phyloP scores from a whole-genome alignment of 2,113 vertebrate species.

The Nanorana parkeri region DNA sequence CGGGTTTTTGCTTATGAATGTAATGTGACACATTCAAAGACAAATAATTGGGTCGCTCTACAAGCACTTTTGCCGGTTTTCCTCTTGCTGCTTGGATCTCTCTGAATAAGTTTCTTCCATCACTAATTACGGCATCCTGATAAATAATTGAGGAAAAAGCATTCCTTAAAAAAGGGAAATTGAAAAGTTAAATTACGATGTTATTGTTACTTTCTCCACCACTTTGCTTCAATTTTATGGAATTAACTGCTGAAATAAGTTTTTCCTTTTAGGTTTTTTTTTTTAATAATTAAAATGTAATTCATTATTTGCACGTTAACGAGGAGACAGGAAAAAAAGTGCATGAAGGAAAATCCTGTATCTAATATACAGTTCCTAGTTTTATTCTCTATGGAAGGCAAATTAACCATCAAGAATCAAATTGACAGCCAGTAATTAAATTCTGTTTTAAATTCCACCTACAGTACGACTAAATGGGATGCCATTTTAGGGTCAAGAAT shows the following conservation, averaged over 20 bases:
- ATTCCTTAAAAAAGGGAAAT: constrained; percentile 43
- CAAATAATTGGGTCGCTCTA: constrained; percentile 29
- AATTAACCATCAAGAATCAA: constrained; percentile 8
- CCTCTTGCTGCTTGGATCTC: not conserved
- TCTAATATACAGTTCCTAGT: constrained; percentile 2
- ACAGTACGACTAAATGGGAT: not conserved
- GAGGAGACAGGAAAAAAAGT: constrained; percentile 12
- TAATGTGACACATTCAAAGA: not conserved
- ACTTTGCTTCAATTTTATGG: constrained; percentile 26
- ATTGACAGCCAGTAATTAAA: constrained; percentile 39
- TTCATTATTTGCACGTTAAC: constrained; percentile 39
- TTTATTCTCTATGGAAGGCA: constrained; percentile 17
- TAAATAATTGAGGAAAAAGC: constrained; percentile 45
- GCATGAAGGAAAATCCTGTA: constrained; percentile 9
- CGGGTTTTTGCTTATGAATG: constrained; percentile 4
- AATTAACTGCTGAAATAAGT: constrained; percentile 30
- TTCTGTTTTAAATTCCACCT: constrained; percentile 21
- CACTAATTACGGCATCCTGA: constrained; percentile 33
- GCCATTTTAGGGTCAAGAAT: constrained; percentile 24
- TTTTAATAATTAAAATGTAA: constrained; percentile 36
- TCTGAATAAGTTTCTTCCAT: constrained; percentile 30
- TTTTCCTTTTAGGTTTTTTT: constrained; percentile 26
- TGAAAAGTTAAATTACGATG: constrained; percentile 43
- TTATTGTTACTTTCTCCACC: constrained; percentile 38
- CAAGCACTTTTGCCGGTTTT: constrained; percentile 8